Base-by-base conservation (phyloP, 2,888 invertebrate genomes). In the Meghimatium bilineatum region DNA sequence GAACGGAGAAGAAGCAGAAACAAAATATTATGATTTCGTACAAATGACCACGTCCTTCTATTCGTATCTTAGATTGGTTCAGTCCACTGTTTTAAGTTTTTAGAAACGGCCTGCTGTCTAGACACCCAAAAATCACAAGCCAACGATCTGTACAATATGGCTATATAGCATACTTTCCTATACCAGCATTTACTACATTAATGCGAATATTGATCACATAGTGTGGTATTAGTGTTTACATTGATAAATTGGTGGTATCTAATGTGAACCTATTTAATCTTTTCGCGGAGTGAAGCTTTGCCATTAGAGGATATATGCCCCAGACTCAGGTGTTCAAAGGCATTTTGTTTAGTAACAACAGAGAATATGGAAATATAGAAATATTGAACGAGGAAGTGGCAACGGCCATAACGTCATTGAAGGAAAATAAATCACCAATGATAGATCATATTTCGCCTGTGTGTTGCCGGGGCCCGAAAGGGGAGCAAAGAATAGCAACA, bases 151-250 rank as follows among this genome's bases (percentile, higher is more conserved):
- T 71, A 26, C 26, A 23, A 29, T 26, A 38, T 71, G 36, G 38
- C 38, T 3, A 36, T n/a, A n/a, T n/a, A n/a, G 14, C 1, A 38
- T 71, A 71, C 36, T 71, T 71, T 71, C n/a, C 71, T 38, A 14
- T n/a, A 71, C 38, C 71, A 71, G 71, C 38, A 26, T 38, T 71
- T 71, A 36, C 23, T 3, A 71, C 71, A 71, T 71, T 71, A 71
- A 71, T n/a, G n/a, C 71, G 71, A 71, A 71, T 71, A 71, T 71
- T 38, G 71, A 71, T 12, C 71, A 38, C 36, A 36, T 12, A 12
- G 38, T 26, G 71, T 71, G 36, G 71, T 71, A 38, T 71, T 71
- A 71, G 71, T 38, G 36, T 71, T 36, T 71, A 71, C 71, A 38
- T 26, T 71, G 38, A 71, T 71, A 38, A 71, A 71, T 38, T 71